Evolutionary conservation across 2,888 invertebrate genomes (phyloP), one percentile per base, ranked within the genome.

Genomic region (Tenthredo amoena): DNA sequence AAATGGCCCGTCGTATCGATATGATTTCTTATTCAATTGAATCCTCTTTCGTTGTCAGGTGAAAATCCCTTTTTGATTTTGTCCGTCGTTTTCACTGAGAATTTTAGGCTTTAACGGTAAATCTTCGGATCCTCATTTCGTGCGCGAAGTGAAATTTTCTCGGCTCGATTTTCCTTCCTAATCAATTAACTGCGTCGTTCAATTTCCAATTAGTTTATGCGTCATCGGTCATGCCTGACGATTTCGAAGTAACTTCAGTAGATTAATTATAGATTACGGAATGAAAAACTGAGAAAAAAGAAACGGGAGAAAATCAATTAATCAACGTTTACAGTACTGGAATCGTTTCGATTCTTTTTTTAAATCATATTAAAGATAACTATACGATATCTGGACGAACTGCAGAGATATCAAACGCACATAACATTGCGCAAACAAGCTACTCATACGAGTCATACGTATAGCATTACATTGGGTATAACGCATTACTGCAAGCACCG

Each of bases 181-280:
- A 77, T 77, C 77, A 34, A 77, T 77, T 58, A 81, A 81, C 79
- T 6, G 31, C 34, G n/a, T 31, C 7, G 58, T 58, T 62, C 5
- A 58, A 12, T 81, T 81, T 40, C 79, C 58, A 81, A 81, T 81
- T 50, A 81, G 50, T 72, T 21, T 34, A 58, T 58, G 50, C 79
- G 62, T 81, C 79, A 81, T 62, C 62, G 21, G 37, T 81, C 62
- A 55, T 72, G 72, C 43, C 37, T n/a, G n/a, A 37, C 37, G 40
- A 40, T 21, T 72, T 21, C 40, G 72, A 3, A 21, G 43, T 72
- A 21, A n/a, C 72, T 72, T 72, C 21, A 1, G 18, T 72, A 4
- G 18, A 72, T 21, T 37, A 72, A 72, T 40, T 43, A 21, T 37
- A 40, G 15, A 72, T 72, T 74, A 43, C 72, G 43, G 43, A 21